Percentiles rank a stretch among this genome's conserved stretches.
Conservation (phyloP, 2,797 vertebrate genomes). For the Melanotaenia maccullochi region DNA sequence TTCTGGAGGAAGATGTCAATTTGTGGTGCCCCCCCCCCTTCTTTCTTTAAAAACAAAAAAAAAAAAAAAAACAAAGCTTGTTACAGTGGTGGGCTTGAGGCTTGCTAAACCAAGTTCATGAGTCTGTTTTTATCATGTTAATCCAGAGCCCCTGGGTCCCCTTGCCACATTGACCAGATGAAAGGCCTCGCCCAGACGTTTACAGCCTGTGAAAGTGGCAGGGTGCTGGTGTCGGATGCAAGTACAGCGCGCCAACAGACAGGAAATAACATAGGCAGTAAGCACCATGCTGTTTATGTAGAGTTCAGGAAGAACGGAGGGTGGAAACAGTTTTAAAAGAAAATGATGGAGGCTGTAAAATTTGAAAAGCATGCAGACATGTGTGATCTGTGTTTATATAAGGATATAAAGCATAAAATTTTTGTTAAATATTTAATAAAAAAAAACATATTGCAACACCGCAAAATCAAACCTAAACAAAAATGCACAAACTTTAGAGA, state of each 20-base stretch:
- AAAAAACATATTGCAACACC: not conserved
- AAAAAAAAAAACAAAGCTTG: conserved; percentile 54
- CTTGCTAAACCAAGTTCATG: conserved; percentile 70
- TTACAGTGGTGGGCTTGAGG: conserved; percentile 72
- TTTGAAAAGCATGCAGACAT: conserved; percentile 43
- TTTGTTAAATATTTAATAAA: too few species aligned
- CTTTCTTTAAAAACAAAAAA: conserved; percentile 30
- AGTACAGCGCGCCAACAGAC: conserved; percentile 78
- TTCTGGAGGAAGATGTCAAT: conserved; percentile 85
- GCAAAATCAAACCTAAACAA: not conserved
- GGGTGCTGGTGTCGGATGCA: conserved; percentile 79
- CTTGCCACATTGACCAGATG: conserved; percentile 83
- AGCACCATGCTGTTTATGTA: conserved; percentile 78
- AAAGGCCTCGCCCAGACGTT: conserved; percentile 85
- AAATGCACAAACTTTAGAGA: conserved; percentile 6
- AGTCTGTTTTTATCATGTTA: conserved; percentile 80
- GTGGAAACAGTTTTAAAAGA: conserved; percentile 60
- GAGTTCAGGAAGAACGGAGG: conserved; percentile 55
- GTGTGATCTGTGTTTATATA: conserved; percentile 9
- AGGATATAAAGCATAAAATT: not conserved
- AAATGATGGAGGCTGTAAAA: conserved; percentile 57
- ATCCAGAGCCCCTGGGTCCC: conserved; percentile 82
- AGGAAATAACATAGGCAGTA: conserved; percentile 81
- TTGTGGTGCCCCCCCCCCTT: conserved; percentile 64
- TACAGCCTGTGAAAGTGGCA: conserved; percentile 85